phyloP scores from a whole-genome alignment of 2,888 invertebrate genomes.

The Caenorhabditis doughertyi region DNA sequence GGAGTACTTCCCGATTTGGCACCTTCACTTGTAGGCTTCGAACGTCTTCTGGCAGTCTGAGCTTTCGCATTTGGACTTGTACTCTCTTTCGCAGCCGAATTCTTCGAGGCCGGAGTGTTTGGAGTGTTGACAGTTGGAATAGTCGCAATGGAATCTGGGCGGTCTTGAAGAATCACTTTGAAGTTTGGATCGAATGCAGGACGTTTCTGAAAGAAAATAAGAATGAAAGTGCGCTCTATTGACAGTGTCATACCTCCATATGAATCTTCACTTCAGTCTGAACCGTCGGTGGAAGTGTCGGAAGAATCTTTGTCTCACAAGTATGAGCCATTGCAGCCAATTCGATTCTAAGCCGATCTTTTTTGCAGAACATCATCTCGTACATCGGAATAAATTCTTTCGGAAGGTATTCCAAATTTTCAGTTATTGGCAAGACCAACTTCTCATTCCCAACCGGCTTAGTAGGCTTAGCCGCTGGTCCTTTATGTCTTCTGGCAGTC shows the following conservation, averaged over 20 bases:
- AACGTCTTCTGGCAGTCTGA: too few relatives aligned
- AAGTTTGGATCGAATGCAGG: constrained; percentile 19
- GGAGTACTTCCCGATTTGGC: too few relatives aligned
- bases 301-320: constrained; percentile 23
- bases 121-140: too few relatives aligned
- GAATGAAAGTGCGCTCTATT: background rate
- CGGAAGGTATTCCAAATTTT: constrained; percentile 19
- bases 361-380: background rate
- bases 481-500: too few relatives aligned
- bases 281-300: constrained; percentile 16
- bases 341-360: background rate
- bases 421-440: constrained; percentile 10
- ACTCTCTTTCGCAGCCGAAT: too few relatives aligned
- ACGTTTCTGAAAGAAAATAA: constrained; percentile 3
- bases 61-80: too few relatives aligned
- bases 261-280: background rate
- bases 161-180: too few relatives aligned
- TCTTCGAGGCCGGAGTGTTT: too few relatives aligned
- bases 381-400: constrained; percentile 4
- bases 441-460: background rate
- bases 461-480: background rate
- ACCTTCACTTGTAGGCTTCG: too few relatives aligned
- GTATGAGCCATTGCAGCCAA: background rate
- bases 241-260: constrained; percentile 1
- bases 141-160: too few relatives aligned